These are phyloP conservation scores for Cygnus atratus DNA, from an alignment of 2,113 vertebrate genomes.

Conservation along the genomic window DNA sequence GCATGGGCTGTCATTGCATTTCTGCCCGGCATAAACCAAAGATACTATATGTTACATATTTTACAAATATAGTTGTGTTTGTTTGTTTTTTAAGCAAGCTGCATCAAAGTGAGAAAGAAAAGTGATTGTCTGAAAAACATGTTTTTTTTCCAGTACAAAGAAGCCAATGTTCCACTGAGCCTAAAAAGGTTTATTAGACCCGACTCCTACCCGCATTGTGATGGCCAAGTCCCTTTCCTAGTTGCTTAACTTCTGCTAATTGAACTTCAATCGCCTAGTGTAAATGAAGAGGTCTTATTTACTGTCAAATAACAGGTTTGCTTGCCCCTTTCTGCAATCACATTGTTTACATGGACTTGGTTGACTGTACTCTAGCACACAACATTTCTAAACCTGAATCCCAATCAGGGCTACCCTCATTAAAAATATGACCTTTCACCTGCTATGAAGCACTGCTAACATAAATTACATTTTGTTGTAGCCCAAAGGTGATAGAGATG, in stretches of 20 bases:
- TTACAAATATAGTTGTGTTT: not conserved
- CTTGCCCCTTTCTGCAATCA: not conserved
- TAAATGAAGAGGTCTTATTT: not conserved
- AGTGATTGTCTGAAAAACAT: not conserved
- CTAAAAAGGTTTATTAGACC: not conserved
- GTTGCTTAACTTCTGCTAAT: not conserved
- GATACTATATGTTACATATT: too few species aligned
- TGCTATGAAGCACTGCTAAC: conserved; percentile 68
- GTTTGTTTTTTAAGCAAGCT: not conserved
- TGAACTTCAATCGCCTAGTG: not conserved
- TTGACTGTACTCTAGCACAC: conserved; percentile 1
- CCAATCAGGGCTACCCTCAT: conserved; percentile 59
- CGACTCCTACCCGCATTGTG: not conserved
- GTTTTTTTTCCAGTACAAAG: not conserved
- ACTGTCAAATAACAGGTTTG: not conserved
- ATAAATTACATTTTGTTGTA: conserved; percentile 86
- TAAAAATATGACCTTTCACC: conserved; percentile 74
- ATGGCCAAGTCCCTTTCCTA: not conserved
- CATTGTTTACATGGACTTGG: not conserved
- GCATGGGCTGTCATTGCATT: not conserved
- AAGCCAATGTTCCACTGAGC: not conserved
- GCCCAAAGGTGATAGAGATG: conserved; percentile 91
- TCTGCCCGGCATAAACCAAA: not conserved
- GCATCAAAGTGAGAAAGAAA: not conserved
- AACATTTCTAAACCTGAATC: conserved; percentile 32